Conservation (phyloP, 2,888 invertebrate genomes). For the Caenorhabditis sinica region DNA sequence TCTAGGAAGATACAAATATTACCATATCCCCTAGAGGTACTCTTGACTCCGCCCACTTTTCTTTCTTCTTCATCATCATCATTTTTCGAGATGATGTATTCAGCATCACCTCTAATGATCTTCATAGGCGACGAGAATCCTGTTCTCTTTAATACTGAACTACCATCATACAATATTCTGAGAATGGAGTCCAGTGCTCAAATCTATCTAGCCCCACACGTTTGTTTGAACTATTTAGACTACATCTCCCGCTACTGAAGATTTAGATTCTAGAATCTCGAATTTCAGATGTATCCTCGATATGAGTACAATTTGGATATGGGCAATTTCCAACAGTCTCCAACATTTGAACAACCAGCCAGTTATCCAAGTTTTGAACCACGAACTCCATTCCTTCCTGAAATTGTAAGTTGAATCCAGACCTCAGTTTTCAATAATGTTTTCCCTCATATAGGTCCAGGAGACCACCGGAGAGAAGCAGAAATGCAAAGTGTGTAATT, state of each 20-base stretch:
- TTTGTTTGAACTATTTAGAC: slow-evolving; percentile 29
- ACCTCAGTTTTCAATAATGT: not conserved
- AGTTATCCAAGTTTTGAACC: slow-evolving; percentile 38
- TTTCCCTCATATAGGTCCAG: not conserved
- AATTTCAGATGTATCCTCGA: slow-evolving; percentile 56
- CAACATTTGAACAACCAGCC: slow-evolving; percentile 24
- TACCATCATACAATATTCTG: not conserved
- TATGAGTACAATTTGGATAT: slow-evolving; percentile 56
- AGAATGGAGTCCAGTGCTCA: slow-evolving; percentile 35
- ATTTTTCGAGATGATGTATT: slow-evolving; percentile 4
- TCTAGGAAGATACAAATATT: slow-evolving; percentile 50
- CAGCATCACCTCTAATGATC: not conserved
- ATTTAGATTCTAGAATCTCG: not conserved
- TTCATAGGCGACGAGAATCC: slow-evolving; percentile 27
- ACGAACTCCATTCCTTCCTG: slow-evolving; percentile 26
- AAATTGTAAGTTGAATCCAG: slow-evolving; percentile 26
- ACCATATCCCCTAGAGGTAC: slow-evolving; percentile 45
- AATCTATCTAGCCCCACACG: slow-evolving; percentile 28
- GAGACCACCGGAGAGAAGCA: slow-evolving; percentile 11
- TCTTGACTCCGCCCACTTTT: slow-evolving; percentile 44
- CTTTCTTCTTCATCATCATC: not conserved
- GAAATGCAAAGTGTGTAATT: slow-evolving; percentile 52
- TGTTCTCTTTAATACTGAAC: slow-evolving; percentile 1
- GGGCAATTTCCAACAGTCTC: slow-evolving; percentile 28
- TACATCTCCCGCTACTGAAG: not conserved